Percentiles rank a stretch among this genome's conserved stretches.
Conservation (phyloP, 2,113 vertebrate species). For the Phyllopteryx taeniolatus region DNA sequence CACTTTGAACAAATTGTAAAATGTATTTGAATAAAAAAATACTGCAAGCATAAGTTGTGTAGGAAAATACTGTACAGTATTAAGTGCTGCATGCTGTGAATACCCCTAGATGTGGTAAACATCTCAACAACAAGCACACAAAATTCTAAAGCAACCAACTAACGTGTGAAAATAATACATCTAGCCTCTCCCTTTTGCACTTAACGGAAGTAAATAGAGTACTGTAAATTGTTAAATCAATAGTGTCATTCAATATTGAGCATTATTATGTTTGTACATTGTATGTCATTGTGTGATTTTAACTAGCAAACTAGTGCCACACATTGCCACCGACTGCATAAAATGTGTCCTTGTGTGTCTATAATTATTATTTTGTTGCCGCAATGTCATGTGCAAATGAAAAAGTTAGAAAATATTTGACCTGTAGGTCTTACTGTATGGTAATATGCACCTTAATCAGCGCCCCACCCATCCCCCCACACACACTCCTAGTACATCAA, state of each 20-base stretch:
- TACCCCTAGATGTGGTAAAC: no score
- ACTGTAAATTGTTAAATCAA: not conserved
- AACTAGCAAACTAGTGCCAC: slow-evolving; percentile 1
- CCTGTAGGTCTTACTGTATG: slow-evolving; percentile 8
- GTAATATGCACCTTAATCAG: slow-evolving; percentile 3
- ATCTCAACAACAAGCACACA: not conserved
- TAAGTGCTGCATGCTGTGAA: no score
- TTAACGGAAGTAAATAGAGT: not conserved
- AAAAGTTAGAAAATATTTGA: slow-evolving; percentile 15
- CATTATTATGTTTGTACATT: not conserved
- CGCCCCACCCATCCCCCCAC: not conserved
- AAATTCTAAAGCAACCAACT: not conserved
- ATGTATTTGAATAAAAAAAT: no score
- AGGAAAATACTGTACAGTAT: no score
- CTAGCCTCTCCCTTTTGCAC: not conserved
- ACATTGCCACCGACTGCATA: not conserved
- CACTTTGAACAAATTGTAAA: no score
- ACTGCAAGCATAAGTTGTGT: no score
- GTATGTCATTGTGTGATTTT: not conserved
- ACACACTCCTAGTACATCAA: not conserved
- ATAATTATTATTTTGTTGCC: not conserved
- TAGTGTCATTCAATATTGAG: not conserved
- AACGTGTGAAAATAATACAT: slow-evolving; percentile 3
- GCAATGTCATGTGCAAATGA: not conserved
- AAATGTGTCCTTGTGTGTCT: not conserved